phyloP scores from a whole-genome alignment of 2,888 invertebrate species.

The Cancer borealis region DNA sequence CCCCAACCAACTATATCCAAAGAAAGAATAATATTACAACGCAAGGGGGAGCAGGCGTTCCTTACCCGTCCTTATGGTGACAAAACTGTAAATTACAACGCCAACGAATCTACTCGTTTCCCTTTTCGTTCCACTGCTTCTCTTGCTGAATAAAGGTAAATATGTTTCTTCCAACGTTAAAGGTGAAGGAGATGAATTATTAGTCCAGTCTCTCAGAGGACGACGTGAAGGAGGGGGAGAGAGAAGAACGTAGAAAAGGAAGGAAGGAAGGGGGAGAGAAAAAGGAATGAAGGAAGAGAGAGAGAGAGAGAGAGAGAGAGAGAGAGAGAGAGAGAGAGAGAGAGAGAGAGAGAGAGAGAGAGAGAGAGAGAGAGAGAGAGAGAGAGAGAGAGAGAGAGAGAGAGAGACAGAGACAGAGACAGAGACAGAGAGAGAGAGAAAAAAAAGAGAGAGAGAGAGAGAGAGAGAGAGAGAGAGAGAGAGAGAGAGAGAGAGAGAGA shows the following conservation, averaged over 20 bases:
- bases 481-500: constrained; percentile 20
- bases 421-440: not conserved
- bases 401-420: not conserved
- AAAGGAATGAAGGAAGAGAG: not conserved
- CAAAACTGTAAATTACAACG: not conserved
- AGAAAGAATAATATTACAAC: not conserved
- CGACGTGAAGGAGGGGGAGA: not conserved
- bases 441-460: not conserved
- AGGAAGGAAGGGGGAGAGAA: not conserved
- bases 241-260: too few species aligned
- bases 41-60: not conserved
- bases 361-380: not conserved
- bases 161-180: constrained; percentile 4
- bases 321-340: constrained; percentile 24
- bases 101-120: not conserved
- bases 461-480: too few species aligned
- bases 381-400: not conserved
- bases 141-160: not conserved
- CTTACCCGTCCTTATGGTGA: not conserved
- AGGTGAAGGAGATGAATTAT: constrained; percentile 12
- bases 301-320: not conserved
- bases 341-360: constrained; percentile 9
- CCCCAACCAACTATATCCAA: not conserved
- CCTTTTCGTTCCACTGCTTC: not conserved
- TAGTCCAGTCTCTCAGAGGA: not conserved